These are phyloP conservation scores for Pseudochaenichthys georgianus DNA, from an alignment of 2,797 vertebrate genomes.

Conservation along the genomic window DNA sequence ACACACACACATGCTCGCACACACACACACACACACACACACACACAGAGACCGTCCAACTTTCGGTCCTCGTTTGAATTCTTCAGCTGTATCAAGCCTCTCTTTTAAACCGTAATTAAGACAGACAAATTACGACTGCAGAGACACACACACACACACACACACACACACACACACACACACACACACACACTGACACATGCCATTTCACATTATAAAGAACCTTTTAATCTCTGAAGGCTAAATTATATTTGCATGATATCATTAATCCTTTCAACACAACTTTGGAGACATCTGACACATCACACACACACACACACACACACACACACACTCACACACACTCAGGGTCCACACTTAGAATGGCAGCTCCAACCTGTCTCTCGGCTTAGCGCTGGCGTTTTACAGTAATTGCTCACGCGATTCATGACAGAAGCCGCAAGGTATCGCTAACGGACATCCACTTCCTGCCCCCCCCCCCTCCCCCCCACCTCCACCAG, in stretches of 20 bases:
- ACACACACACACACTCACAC: slow-evolving; percentile 3
- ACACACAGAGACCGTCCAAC: background rate
- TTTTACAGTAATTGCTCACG: slow-evolving; percentile 70
- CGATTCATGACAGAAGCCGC: slow-evolving; percentile 69
- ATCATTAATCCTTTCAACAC: slow-evolving; percentile 63
- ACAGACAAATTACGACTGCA: slow-evolving; percentile 59
- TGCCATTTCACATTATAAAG: slow-evolving; percentile 38
- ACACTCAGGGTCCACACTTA: slow-evolving; percentile 41
- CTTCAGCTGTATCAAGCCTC: slow-evolving; percentile 14
- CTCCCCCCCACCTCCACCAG: slow-evolving; percentile 39
- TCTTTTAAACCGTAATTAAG: slow-evolving; percentile 68
- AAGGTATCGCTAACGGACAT: slow-evolving; percentile 71
- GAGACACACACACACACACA: background rate
- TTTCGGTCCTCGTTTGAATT: slow-evolving; percentile 10
- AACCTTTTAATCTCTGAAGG: slow-evolving; percentile 60
- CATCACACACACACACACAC: slow-evolving; percentile 14
- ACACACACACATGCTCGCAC: background rate
- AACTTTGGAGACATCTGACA: slow-evolving; percentile 48
- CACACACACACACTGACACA: slow-evolving; percentile 21
- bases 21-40: background rate
- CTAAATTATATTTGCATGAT: slow-evolving; percentile 68
- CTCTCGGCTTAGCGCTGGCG: slow-evolving; percentile 55
- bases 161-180: background rate
- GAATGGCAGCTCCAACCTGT: slow-evolving; percentile 74
- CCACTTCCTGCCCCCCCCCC: slow-evolving; percentile 49